Conservation (phyloP, 1,140 invertebrate species). For the Brachionus sp. region DNA sequence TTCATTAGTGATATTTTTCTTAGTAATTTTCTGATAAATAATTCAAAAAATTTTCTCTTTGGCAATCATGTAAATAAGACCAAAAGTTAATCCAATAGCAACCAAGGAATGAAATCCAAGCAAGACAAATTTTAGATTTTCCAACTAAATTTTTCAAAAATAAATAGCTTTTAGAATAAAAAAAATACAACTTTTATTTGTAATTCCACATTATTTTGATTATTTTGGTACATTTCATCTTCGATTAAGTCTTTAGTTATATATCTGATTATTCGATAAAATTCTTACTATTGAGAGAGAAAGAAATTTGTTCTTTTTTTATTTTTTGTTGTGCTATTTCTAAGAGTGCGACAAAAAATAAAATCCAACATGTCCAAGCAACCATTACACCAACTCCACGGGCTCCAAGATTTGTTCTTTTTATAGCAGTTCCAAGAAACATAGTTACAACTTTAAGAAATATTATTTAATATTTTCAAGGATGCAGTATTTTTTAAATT, state of each 20-base stretch:
- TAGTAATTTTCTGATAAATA: background rate
- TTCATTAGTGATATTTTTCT: background rate
- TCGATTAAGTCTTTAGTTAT: background rate
- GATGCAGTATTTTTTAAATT: background rate
- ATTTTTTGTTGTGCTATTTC: background rate
- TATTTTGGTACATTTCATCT: background rate
- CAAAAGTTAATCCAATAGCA: conserved; percentile 12
- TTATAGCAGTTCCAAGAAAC: conserved; percentile 7
- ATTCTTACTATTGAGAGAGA: background rate
- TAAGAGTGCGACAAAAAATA: background rate
- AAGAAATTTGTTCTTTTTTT: background rate
- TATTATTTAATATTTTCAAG: background rate
- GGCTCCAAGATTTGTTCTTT: background rate
- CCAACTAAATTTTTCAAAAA: conserved; percentile 17
- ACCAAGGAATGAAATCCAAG: background rate
- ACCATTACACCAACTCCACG: background rate
- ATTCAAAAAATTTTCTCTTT: conserved; percentile 30
- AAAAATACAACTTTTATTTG: background rate
- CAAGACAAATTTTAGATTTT: conserved; percentile 3
- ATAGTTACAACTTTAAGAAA: background rate
- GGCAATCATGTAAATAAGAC: conserved; percentile 32
- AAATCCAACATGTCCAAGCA: background rate
- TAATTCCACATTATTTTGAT: background rate
- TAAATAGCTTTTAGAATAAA: background rate
- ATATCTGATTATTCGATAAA: background rate